These are phyloP conservation scores for Drosophila rellima DNA, from an alignment of 2,888 invertebrate species.

Conservation along the genomic window DNA sequence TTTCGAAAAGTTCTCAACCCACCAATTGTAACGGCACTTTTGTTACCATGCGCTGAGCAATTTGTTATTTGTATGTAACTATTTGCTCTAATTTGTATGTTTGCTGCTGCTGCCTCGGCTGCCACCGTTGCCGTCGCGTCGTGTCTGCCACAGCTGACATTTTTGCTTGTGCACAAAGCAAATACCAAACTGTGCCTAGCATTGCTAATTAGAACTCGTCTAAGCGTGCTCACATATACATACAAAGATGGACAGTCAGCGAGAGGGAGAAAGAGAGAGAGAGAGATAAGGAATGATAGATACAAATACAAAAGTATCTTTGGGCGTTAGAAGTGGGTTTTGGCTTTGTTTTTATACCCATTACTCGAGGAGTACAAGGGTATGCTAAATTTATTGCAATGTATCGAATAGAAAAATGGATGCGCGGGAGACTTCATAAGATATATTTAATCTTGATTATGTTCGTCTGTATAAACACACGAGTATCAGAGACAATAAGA, in stretches of 20 bases:
- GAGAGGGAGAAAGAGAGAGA: slow-evolving; percentile 2
- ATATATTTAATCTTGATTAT: too few species aligned
- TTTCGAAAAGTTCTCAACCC: slow-evolving; percentile 47
- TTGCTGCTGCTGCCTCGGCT: slow-evolving; percentile 24
- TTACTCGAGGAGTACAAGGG: too few species aligned
- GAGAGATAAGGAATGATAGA: neutral
- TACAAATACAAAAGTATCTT: slow-evolving; percentile 38
- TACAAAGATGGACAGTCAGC: slow-evolving; percentile 9
- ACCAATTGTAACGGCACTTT: slow-evolving; percentile 72
- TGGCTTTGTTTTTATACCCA: slow-evolving; percentile 1
- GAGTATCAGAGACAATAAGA: too few species aligned
- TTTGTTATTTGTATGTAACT: slow-evolving; percentile 70
- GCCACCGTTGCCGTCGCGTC: neutral
- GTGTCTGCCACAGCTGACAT: slow-evolving; percentile 69
- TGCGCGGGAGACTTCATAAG: too few species aligned
- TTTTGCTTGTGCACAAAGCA: slow-evolving; percentile 75
- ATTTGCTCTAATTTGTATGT: slow-evolving; percentile 80
- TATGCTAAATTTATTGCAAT: too few species aligned
- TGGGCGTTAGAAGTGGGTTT: slow-evolving; percentile 38
- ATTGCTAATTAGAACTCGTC: slow-evolving; percentile 74
- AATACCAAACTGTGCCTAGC: slow-evolving; percentile 77
- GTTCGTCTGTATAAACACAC: too few species aligned
- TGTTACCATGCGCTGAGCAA: slow-evolving; percentile 76
- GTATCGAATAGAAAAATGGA: too few species aligned
- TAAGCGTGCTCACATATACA: slow-evolving; percentile 47